Evolutionary conservation across 2,888 invertebrate genomes (phyloP), one percentile per base, ranked within the genome.

Genomic region (Scaptomyza reducta): DNA sequence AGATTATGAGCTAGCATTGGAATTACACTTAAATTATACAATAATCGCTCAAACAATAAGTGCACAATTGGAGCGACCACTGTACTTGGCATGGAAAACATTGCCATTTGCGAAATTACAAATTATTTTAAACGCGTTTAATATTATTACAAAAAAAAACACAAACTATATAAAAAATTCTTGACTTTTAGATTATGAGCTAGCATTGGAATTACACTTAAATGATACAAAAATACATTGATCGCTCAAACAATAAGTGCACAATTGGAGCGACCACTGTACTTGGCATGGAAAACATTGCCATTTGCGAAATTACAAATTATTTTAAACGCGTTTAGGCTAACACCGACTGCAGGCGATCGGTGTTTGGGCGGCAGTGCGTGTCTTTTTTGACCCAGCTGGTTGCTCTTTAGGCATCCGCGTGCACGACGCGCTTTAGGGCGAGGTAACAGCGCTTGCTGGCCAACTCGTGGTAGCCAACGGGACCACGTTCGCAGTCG

Each of bases 401-500:
- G 31, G 10, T 40, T 38, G 14, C n/a, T n/a, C n/a, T 16, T 40
- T 63, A 69, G 9, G 46, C 50, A 18, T 82, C 82, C 25, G 60
- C 46, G 89, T 97, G 95, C 77, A 94, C 93, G 51, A 98, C 96
- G 87, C 98, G 94, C 59, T 94, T 93, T 58, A 97, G 90, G 0
- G 98, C 97, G 18, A 99, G 94, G 88, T 95, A 98, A 88, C 96
- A 97, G 67, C 95, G 94, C 88, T 96, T 95, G 7, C 76, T 88
- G 6, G 92, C 91, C 63, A 96, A 91, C 89, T 97, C 96, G 77
- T 96, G 96, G 92, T 95, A 97, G 0, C 99, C 99, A 44, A 99
- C 95, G 0, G 99, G 99, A 0, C 99, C 99, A 51, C 96, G 95
- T 88, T 99, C 99, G 92, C 99, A 99, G 90, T 99, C 99, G 0